Conservation (phyloP, 2,113 vertebrate species). For the Sturnira hondurensis region DNA sequence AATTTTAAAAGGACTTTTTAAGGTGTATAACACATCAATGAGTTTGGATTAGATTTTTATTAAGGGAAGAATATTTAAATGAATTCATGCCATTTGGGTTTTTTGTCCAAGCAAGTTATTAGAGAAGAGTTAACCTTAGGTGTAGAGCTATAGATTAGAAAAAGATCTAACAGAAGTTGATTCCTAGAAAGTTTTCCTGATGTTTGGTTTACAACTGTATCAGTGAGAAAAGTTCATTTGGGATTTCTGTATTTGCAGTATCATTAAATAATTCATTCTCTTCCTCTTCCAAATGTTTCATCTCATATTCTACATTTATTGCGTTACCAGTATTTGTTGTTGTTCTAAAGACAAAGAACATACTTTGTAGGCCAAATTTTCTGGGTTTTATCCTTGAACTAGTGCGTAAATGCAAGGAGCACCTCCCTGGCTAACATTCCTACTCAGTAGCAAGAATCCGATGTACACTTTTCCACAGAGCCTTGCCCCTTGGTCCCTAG, state of each 20-base stretch:
- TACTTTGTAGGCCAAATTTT: background rate
- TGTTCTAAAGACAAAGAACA: background rate
- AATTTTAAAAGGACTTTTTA: background rate
- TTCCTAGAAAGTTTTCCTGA: background rate
- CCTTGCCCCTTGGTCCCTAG: rapidly evolving
- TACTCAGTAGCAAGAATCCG: background rate
- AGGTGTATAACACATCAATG: background rate
- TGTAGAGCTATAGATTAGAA: background rate
- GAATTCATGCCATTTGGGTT: background rate
- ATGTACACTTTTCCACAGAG: rapidly evolving
- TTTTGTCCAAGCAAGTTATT: background rate
- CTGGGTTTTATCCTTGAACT: background rate
- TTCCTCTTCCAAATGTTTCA: background rate
- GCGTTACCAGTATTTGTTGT: background rate
- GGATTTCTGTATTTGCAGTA: background rate
- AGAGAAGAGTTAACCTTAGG: background rate
- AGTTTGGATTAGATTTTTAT: constrained; percentile 14
- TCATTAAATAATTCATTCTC: background rate
- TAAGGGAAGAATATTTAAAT: background rate
- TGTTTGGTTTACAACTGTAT: background rate
- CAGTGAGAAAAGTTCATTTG: background rate
- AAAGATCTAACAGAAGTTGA: background rate
- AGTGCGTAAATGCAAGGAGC: background rate
- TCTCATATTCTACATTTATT: background rate
- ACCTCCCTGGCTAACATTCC: background rate